Conservation (phyloP, 2,888 invertebrate genomes). For the Patella depressa region DNA sequence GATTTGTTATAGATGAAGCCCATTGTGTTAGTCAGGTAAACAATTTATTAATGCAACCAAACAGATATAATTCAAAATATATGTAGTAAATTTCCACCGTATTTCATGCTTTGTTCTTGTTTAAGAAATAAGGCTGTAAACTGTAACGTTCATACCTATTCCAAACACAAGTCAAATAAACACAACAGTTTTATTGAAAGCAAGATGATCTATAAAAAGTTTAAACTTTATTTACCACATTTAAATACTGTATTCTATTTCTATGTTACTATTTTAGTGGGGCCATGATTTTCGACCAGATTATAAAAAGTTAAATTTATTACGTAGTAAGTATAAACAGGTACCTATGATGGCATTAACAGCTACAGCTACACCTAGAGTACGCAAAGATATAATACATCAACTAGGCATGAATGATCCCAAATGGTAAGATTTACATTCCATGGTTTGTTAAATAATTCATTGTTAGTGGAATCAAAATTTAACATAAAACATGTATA, state of each 20-base stretch:
- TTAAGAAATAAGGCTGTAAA: too few species aligned
- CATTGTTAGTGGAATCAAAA: not conserved
- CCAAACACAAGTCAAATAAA: too few species aligned
- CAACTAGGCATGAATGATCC: slow-evolving; percentile 77
- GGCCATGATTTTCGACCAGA: slow-evolving; percentile 84
- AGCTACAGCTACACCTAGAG: slow-evolving; percentile 95
- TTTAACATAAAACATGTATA: too few species aligned
- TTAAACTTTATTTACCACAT: not conserved
- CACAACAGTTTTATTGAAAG: too few species aligned
- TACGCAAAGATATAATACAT: slow-evolving; percentile 88
- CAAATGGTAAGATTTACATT: slow-evolving; percentile 63
- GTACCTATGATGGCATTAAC: slow-evolving; percentile 88
- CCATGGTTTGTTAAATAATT: slow-evolving; percentile 74
- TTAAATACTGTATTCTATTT: not conserved
- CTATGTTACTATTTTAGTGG: slow-evolving; percentile 76
- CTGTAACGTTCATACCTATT: too few species aligned
- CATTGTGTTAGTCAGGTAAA: slow-evolving; percentile 91
- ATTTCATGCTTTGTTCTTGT: too few species aligned
- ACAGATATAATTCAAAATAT: too few species aligned
- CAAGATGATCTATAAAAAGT: not conserved
- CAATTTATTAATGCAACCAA: too few species aligned
- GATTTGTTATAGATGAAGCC: slow-evolving; percentile 97
- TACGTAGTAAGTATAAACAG: slow-evolving; percentile 81
- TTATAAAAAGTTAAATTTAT: slow-evolving; percentile 85
- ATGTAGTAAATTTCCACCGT: too few species aligned